Evolutionary conservation across 2,113 vertebrate genomes (phyloP), one percentile per base, ranked within the genome.

Genomic region (Dinomys branickii): DNA sequence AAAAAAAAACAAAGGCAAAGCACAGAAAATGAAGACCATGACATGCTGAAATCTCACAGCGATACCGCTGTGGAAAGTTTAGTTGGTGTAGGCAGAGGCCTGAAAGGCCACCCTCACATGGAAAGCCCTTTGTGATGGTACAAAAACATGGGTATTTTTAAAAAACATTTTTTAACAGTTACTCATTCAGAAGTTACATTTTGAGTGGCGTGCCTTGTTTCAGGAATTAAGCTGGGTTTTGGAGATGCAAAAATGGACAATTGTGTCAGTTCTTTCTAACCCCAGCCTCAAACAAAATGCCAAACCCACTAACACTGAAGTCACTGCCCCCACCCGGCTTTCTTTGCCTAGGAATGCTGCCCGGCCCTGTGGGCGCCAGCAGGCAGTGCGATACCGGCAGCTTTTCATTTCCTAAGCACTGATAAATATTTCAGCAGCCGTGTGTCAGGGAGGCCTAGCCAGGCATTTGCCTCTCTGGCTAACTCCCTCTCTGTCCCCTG

Each of bases 401-500:
- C 54, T 95, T 90, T 95, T 90, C 71, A 95, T 91, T 92, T 90
- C 58, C 54, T 83, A 92, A 19, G 52, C 50, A 35, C 4, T 3
- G 26, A 80, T 92, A 85, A 90, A 90, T 95, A 96, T 95, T 96
- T 90, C 88, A 97, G 80, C 88, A 91, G 84, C 33, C 69, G 5
- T 0, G 13, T 35, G 14, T 86, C 47, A 33, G 17, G 52, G 50
- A 95, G 86, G 56, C 67, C n/a, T 13, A 38, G 89, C 17, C 86
- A 82, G 84, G n/a, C 80, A 7, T 94, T 41, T 38, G 52, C 44
- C 47, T 65, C 80, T 84, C 86, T 69, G 89, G 35, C 65, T 86
- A 83, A 80, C 59, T 67, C 91, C 78, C 80, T 44, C 35, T 59
- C 61, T 41, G 81, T 20, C 47, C 38, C 52, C 11, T 6, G 13